phyloP scores from a whole-genome alignment of 2,888 invertebrate species.

The Neoscelio sp. region DNA sequence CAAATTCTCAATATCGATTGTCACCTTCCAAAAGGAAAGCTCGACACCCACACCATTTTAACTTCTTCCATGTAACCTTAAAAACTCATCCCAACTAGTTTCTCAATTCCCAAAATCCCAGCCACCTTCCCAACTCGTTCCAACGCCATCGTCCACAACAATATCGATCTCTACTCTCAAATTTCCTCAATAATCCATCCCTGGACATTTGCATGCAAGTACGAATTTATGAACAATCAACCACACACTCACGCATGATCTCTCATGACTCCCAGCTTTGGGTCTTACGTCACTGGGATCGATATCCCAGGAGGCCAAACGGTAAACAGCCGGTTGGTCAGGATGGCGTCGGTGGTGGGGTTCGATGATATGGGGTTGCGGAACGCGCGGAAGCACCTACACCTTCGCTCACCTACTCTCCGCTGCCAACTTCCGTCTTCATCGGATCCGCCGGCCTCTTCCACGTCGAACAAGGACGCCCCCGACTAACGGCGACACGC shows the following conservation, averaged over 20 bases:
- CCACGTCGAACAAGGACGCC: neutral
- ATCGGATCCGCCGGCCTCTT: neutral
- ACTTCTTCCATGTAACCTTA: no score
- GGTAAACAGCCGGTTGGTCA: slow-evolving; percentile 83
- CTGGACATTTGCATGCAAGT: slow-evolving; percentile 24
- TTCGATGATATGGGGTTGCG: slow-evolving; percentile 50
- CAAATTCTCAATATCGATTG: no score
- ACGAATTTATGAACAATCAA: slow-evolving; percentile 40
- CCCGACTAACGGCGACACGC: slow-evolving; percentile 19
- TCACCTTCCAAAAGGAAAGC: no score
- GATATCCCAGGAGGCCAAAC: slow-evolving; percentile 83
- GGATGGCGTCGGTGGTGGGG: slow-evolving; percentile 74
- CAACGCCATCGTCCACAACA: no score
- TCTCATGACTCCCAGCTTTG: slow-evolving; percentile 69
- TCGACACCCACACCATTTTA: no score
- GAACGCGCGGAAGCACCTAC: slow-evolving; percentile 59
- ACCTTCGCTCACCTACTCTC: slow-evolving; percentile 55
- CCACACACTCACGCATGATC: slow-evolving; percentile 51
- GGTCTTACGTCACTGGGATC: slow-evolving; percentile 82
- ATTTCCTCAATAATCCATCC: slow-evolving; percentile 27
- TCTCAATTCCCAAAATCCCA: no score
- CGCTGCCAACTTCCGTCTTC: slow-evolving; percentile 23
- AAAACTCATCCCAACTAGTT: no score
- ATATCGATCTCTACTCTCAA: no score
- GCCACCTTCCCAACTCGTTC: no score